Evolutionary conservation across 2,797 vertebrate genomes (phyloP).

Genomic region (Dromococcyx pavoninus): DNA sequence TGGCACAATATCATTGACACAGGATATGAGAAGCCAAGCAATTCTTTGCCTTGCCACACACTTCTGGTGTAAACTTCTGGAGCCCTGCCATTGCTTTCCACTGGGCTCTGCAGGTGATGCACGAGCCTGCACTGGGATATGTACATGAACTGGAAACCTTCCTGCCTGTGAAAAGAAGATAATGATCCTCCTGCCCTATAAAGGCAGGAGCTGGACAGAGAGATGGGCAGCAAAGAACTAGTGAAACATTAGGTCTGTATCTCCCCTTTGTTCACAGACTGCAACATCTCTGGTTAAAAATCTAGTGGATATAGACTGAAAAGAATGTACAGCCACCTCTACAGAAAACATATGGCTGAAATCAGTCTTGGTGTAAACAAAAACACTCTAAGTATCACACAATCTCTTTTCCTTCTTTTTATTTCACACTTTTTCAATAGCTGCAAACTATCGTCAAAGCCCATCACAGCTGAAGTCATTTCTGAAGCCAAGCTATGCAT

Average conservation of each 20-base stretch:
- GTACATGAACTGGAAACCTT: not conserved
- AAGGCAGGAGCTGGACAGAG: not conserved
- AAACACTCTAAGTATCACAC: constrained; percentile 52
- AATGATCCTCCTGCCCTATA: not conserved
- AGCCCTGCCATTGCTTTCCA: not conserved
- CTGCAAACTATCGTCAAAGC: constrained; percentile 39
- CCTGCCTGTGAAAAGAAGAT: not conserved
- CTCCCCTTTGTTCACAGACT: not conserved
- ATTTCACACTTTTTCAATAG: constrained; percentile 55
- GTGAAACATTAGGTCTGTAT: not conserved
- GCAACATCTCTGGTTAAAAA: not conserved
- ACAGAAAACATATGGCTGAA: constrained; percentile 55
- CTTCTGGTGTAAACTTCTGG: not conserved
- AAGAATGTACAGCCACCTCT: constrained; percentile 23
- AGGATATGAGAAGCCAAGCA: not conserved
- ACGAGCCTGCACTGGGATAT: rapidly evolving
- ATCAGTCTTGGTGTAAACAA: constrained; percentile 60
- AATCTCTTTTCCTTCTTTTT: constrained; percentile 12
- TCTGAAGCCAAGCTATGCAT: constrained; percentile 47
- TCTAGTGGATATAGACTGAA: not conserved
- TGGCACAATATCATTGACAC: too few relatives aligned
- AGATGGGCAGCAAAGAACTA: not conserved
- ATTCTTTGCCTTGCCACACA: not conserved
- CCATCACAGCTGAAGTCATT: not conserved
- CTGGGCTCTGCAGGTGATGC: not conserved